Evolutionary conservation across 1,140 invertebrate species (phyloP), one percentile per base, ranked within the genome.

Genomic region (Andrena cerasifolii): DNA sequence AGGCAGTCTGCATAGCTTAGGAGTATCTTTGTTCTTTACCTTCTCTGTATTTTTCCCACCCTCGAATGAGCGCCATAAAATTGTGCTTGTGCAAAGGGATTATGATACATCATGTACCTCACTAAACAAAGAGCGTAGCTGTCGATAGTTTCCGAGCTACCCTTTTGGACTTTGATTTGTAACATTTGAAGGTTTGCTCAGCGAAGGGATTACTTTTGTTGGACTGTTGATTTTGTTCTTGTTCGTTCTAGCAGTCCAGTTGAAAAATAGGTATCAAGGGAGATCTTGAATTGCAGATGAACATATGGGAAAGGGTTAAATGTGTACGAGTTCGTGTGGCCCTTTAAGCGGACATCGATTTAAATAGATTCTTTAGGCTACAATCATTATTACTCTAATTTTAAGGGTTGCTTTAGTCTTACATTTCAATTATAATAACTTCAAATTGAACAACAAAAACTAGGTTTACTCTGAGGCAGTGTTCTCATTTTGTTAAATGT

Each of bases 81-180:
- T 63, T 63, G 26, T n/a, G 6, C 36, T 16, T 16, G 8, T 7
- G 4, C 6, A 18, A 18, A 21, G 31, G 24, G 45, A 67, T 31
- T 49, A 40, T 61, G 28, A 67, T 67, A 1, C 24, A 36, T 31
- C 43, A 21, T 21, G 47, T 18, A 4, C 53, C 51, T 56, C 31
- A 56, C 53, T 16, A 56, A 56, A 56, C 53, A 56, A 56, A 28
- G 4, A 56, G 53, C 14, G 26, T 3, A 31, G 10, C 53, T 56
- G 53, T 56, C 53, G 53, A 56, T 56, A 56, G 53, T 56, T 56
- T 56, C 53, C 53, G 26, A 31, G 26, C 26, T 24, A 56, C 53
- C 53, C 53, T 18, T 58, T 58, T 58, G 54, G 18, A 33, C 54
- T 58, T 26, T 58, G 54, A 58, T 58, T 58, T 33, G 54, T 33